phyloP scores from a whole-genome alignment of 2,888 invertebrate genomes.

The Nesidiocoris tenuis region DNA sequence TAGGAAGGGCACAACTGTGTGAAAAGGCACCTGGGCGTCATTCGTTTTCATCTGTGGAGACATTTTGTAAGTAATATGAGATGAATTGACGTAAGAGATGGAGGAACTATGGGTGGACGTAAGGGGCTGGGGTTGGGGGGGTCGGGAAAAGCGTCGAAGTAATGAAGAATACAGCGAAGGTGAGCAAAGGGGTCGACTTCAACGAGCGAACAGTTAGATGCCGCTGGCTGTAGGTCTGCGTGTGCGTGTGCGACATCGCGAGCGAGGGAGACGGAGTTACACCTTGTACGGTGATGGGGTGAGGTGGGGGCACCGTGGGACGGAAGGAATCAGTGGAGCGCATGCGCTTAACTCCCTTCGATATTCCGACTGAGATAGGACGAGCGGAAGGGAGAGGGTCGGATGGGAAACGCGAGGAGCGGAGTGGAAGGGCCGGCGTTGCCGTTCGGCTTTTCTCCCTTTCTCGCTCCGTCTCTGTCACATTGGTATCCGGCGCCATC shows the following conservation, averaged over 20 bases:
- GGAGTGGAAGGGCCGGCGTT: slow-evolving; percentile 6
- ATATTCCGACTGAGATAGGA: slow-evolving; percentile 33
- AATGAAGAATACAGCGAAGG: not conserved
- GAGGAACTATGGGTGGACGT: too few relatives aligned
- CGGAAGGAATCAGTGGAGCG: slow-evolving; percentile 30
- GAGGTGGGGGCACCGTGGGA: slow-evolving; percentile 19
- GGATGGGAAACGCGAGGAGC: slow-evolving; percentile 15
- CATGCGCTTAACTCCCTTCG: slow-evolving; percentile 37
- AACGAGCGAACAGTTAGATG: not conserved
- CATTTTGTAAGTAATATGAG: too few relatives aligned
- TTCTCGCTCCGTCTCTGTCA: not conserved
- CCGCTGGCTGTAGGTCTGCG: not conserved
- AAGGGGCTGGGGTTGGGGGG: too few relatives aligned
- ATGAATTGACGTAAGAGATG: too few relatives aligned
- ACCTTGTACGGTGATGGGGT: slow-evolving; percentile 12
- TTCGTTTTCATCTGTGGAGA: too few relatives aligned
- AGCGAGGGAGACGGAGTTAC: not conserved
- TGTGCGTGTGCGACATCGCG: not conserved
- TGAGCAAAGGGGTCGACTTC: not conserved
- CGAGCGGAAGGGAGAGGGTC: not conserved
- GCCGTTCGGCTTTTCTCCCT: slow-evolving; percentile 14
- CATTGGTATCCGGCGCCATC: not conserved
- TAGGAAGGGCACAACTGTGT: too few relatives aligned
- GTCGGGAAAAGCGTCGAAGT: too few relatives aligned
- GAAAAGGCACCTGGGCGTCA: too few relatives aligned